phyloP scores from a whole-genome alignment of 2,113 vertebrate genomes.

The Tor tambroides region DNA sequence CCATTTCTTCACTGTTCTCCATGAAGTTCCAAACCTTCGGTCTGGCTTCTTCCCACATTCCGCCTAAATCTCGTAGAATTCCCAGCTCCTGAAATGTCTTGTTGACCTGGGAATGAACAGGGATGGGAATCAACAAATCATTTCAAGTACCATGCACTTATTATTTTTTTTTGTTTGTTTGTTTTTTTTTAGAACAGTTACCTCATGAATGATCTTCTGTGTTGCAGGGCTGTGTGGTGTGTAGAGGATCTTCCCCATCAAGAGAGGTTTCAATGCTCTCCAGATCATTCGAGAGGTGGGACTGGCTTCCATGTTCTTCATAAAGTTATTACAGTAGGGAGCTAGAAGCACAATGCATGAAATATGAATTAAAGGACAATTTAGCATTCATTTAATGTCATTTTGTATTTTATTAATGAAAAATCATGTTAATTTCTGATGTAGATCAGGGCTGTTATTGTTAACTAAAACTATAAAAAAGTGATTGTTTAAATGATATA shows the following conservation, averaged over 20 bases:
- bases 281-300: slow-evolving; percentile 95
- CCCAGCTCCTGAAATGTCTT: slow-evolving; percentile 95
- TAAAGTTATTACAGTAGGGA: slow-evolving; percentile 93
- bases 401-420: neutral
- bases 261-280: slow-evolving; percentile 91
- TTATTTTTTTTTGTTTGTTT: no score
- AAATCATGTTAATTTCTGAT: neutral
- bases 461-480: neutral
- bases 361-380: neutral
- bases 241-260: slow-evolving; percentile 95
- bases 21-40: slow-evolving; percentile 92
- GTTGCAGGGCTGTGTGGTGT: slow-evolving; percentile 90
- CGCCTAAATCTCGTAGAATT: slow-evolving; percentile 89
- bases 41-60: slow-evolving; percentile 93
- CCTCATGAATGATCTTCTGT: slow-evolving; percentile 89
- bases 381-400: neutral
- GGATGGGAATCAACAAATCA: neutral
- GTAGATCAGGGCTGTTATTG: neutral
- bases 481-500: neutral
- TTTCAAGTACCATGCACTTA: neutral
- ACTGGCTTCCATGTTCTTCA: slow-evolving; percentile 91
- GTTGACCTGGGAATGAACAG: slow-evolving; percentile 82
- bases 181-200: slow-evolving; percentile 62
- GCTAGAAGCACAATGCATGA: slow-evolving; percentile 69
- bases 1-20: slow-evolving; percentile 90